Base-by-base conservation (phyloP, 1,140 invertebrate species). In the Lysiphlebus fabarum region DNA sequence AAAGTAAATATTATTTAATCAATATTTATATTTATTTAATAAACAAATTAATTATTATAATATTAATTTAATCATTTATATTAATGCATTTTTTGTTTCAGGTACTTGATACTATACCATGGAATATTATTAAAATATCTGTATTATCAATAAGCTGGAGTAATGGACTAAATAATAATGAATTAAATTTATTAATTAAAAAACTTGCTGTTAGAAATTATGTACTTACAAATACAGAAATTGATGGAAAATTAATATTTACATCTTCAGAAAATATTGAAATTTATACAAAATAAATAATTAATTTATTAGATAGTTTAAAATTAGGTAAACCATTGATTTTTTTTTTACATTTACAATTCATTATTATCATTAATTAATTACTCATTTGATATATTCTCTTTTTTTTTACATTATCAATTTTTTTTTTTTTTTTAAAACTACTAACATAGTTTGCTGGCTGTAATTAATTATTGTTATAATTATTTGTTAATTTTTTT, bases 21-120 rank as follows among this genome's bases (percentile, higher is more conserved):
- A 33, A 40, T 42, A 37, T 47, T 44, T 44, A 38, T 7, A 42
- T 41, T 48, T 53, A 49, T 5, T 37, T 45, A 36, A 34, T 5
- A 10, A 36, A 44, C 17, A 44, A 56, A 43, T 10, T 6, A 40
- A n/a, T 11, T 2, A 43, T 12, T 17, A 34, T 17, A 51, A 6
- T 11, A 51, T 51, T 47, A 14, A 11, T 47, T 47, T 36, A 1
- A 37, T 53, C 36, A 38, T 11, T 53, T 53, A 1, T 36, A 7
- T 33, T 49, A 36, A 7, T 6, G 33, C 33, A 11, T 57, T 43
- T 56, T 56, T 56, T 55, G 55, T 65, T 63, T 8, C 64, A 80
- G 76, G 71, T 80, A 6, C 70, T 80, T 40, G 76, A 78, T 53
- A 77, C 76, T 44, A 78, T 80, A 44, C 77, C 78, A 10, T 79